phyloP scores from a whole-genome alignment of 2,113 vertebrate genomes.

The Burhinus oedicnemus region DNA sequence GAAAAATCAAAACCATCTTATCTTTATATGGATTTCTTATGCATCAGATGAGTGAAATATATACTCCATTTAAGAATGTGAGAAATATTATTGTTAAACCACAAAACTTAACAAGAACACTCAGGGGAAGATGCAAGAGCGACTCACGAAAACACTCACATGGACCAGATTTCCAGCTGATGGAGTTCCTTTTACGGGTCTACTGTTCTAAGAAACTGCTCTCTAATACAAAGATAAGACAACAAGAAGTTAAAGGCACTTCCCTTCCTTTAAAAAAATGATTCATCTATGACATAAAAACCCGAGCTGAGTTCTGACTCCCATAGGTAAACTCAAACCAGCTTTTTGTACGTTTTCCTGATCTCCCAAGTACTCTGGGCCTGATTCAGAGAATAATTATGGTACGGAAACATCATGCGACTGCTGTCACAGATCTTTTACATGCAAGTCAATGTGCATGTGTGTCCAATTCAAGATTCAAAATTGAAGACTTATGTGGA shows the following conservation, averaged over 20 bases:
- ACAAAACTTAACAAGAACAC: not conserved
- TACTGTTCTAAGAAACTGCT: not conserved
- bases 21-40: not conserved
- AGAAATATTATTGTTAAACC: not conserved
- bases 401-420: constrained; percentile 53
- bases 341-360: not conserved
- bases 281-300: not conserved
- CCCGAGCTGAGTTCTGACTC: not conserved
- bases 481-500: constrained; percentile 77
- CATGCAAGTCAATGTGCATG: constrained; percentile 65
- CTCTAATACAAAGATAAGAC: not conserved
- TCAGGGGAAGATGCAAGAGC: not conserved
- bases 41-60: not conserved
- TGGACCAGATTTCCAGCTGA: not conserved
- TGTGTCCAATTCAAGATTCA: constrained; percentile 73
- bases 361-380: constrained; percentile 32
- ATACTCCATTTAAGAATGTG: not conserved
- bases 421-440: constrained; percentile 72
- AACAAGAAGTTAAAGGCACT: not conserved
- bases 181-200: not conserved
- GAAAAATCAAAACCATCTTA: not conserved
- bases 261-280: not conserved
- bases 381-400: constrained; percentile 44
- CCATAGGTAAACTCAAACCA: not conserved
- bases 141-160: not conserved